Base-by-base conservation (phyloP, 2,797 vertebrate species). In the Amphiprion clarkii region DNA sequence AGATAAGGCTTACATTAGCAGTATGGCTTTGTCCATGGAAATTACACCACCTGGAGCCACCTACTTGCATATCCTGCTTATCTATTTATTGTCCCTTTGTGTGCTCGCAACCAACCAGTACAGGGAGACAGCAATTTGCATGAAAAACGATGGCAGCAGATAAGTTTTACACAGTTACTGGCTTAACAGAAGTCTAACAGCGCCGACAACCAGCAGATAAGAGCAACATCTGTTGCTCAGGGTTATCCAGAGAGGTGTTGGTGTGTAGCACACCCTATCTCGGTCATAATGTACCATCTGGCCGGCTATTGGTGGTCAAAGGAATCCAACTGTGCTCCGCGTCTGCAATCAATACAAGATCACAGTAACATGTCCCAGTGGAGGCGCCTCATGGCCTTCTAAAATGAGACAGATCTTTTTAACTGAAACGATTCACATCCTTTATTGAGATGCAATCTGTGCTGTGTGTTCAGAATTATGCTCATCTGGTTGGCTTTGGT, bases 191-290 rank as follows among this genome's bases (percentile, higher is more conserved):
- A 83, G 58, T 80, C 54, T 71, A 80, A 81, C 83, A 59, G 74
- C 11, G 60, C 63, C 56, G 82, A 76, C 57, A 57, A 36, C 58
- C 21, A 2, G 59, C 71, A 83, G 90, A 92, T 94, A 93, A 89
- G 70, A 77, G 71, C 75, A 83, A 82, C 88, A 90, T 93, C 87
- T 93, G 91, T 81, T 90, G 70, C 67, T 83, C 72, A 31, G 74
- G 67, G 78, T 55, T 60, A 58, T 85, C 65, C 51, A 42, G 76
- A 69, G 81, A 87, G 83, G 79, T 89, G 81, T 60, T 65, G 60
- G 58, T 78, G 66, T 81, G 71, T 62, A 66, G 63, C 73, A 25
- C 71, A 52, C 71, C 66, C 52, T 19, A 54, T 85, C 74, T 74
- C 64, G 65, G 69, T 80, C 74, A 82, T 85, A 81, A 74, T 73